Evolutionary conservation across 1,140 invertebrate species (phyloP).

Genomic region (Trichonephila clavata): DNA sequence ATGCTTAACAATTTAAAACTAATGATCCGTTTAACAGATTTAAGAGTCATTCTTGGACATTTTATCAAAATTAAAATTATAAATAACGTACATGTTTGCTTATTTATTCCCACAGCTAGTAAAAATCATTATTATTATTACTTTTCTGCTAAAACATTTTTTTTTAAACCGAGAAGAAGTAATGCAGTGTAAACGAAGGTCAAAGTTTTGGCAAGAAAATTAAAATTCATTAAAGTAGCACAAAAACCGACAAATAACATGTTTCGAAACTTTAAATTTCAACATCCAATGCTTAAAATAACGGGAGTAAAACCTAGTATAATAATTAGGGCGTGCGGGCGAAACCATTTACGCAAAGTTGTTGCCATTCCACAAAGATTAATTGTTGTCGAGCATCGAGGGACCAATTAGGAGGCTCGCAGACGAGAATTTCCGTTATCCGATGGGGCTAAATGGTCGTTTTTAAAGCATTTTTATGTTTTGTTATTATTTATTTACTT

Average conservation of each 20-base stretch:
- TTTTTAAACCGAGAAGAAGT: not conserved
- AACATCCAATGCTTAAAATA: constrained; percentile 6
- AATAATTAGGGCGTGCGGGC: constrained; percentile 33
- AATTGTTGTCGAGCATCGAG: constrained; percentile 32
- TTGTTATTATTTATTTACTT: constrained; percentile 8
- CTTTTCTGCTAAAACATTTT: not conserved
- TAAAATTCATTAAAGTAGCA: constrained; percentile 26
- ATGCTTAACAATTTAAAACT: too few relatives aligned
- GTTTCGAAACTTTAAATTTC: constrained; percentile 21
- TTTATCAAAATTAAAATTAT: not conserved
- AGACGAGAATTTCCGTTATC: constrained; percentile 51
- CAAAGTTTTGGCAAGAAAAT: not conserved
- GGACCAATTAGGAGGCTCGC: constrained; percentile 36
- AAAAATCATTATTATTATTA: not conserved
- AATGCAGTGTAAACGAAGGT: not conserved
- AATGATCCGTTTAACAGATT: not conserved
- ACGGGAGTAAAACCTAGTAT: not conserved
- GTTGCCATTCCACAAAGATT: constrained; percentile 51
- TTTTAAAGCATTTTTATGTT: constrained; percentile 12
- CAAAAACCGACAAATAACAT: not conserved
- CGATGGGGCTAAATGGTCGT: not conserved
- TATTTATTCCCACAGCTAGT: not conserved
- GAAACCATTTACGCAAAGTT: constrained; percentile 23
- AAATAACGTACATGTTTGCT: not conserved
- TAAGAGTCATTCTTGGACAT: not conserved